Conservation (phyloP, 1,140 invertebrate species). For the Drosophila triauraria region DNA sequence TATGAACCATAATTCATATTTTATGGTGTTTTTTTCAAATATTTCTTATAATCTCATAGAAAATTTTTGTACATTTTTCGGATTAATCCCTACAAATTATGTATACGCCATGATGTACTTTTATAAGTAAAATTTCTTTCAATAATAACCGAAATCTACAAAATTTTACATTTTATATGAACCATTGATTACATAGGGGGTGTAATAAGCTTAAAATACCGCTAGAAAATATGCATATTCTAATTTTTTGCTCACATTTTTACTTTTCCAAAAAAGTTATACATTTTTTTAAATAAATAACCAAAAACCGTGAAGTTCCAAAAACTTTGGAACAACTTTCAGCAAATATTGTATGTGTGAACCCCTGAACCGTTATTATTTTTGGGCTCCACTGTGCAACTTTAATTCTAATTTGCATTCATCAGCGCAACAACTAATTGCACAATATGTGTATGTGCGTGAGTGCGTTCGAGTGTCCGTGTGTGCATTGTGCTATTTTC, state of each 20-base stretch:
- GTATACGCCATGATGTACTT: neutral
- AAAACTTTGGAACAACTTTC: neutral
- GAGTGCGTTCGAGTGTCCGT: conserved; percentile 20
- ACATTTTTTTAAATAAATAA: no score
- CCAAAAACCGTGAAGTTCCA: neutral
- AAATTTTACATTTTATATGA: no score
- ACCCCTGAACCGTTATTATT: neutral
- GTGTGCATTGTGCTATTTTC: conserved; percentile 54
- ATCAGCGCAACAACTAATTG: conserved; percentile 78
- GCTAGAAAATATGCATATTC: neutral
- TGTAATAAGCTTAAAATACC: neutral
- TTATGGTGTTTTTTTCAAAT: no score
- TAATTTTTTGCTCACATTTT: no score
- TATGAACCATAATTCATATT: no score
- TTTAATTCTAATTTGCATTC: conserved; percentile 79
- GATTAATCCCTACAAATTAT: neutral
- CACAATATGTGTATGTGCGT: conserved; percentile 48
- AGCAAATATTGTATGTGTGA: neutral
- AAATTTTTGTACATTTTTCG: no score
- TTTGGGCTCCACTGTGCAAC: conserved; percentile 31
- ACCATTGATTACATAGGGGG: no score
- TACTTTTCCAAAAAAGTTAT: neutral
- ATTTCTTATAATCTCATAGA: no score
- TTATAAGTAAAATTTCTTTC: no score
- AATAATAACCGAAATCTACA: no score